Conservation (phyloP, 2,888 invertebrate genomes). For the Morpho helenor region DNA sequence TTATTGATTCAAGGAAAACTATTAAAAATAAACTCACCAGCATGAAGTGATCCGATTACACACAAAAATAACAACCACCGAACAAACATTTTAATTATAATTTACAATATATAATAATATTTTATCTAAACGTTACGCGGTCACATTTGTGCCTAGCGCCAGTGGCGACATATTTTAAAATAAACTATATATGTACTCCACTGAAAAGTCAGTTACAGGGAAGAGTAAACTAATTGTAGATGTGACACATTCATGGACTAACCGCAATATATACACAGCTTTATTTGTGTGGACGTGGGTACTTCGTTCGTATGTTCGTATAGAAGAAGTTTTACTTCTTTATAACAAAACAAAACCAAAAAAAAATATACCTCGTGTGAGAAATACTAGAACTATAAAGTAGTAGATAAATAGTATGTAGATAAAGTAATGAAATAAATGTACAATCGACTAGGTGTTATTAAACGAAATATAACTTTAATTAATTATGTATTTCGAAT, state of each 20-base stretch:
- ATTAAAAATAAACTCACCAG: slow-evolving; percentile 38
- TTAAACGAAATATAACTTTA: no score
- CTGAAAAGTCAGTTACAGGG: slow-evolving; percentile 13
- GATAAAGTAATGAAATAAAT: no score
- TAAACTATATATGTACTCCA: slow-evolving; percentile 19
- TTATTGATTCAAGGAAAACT: no score
- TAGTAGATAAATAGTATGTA: no score
- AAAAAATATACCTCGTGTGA: no score
- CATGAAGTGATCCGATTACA: slow-evolving; percentile 40
- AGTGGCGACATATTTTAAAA: slow-evolving; percentile 30
- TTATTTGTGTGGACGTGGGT: no score
- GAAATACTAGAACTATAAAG: no score
- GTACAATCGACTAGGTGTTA: no score
- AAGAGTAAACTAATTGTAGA: slow-evolving; percentile 24
- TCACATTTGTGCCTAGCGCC: slow-evolving; percentile 29
- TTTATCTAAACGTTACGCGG: slow-evolving; percentile 15
- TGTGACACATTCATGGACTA: slow-evolving; percentile 4
- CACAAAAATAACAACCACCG: slow-evolving; percentile 50
- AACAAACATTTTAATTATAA: slow-evolving; percentile 45
- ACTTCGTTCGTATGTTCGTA: no score
- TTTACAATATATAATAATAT: slow-evolving; percentile 30
- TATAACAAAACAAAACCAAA: no score
- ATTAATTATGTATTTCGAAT: no score
- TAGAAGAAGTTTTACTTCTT: no score
- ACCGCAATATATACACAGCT: background rate